Evolutionary conservation across 2,113 vertebrate genomes (phyloP).

Genomic region (Corapipo altera): DNA sequence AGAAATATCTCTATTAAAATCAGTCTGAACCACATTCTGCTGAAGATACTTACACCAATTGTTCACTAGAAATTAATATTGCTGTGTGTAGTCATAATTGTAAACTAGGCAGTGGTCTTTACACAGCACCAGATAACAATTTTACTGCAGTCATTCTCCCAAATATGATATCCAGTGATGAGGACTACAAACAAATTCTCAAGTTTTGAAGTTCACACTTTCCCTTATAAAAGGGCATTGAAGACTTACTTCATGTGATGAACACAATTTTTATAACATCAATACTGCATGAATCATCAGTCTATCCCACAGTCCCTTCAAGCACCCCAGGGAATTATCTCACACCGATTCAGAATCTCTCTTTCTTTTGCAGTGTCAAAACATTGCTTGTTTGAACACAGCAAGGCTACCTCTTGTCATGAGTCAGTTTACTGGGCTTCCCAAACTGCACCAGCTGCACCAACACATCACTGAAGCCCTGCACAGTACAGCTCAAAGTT

Average conservation of each 20-base stretch:
- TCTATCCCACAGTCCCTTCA: background rate
- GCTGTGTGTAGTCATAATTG: too few relatives aligned
- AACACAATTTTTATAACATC: background rate
- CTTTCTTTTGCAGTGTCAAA: background rate
- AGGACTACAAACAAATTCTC: background rate
- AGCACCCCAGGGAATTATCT: background rate
- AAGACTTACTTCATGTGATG: background rate
- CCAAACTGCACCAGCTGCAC: background rate
- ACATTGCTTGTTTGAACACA: background rate
- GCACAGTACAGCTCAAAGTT: background rate
- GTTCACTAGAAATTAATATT: too few relatives aligned
- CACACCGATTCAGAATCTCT: background rate
- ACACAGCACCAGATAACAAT: background rate
- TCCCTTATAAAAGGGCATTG: background rate
- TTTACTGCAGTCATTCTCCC: background rate
- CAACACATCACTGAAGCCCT: background rate
- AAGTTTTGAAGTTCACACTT: background rate
- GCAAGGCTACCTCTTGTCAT: background rate
- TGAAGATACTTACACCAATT: background rate
- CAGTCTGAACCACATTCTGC: background rate
- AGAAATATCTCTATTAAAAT: background rate
- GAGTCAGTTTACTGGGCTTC: background rate
- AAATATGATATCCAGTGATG: rapidly evolving
- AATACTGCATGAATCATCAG: background rate
- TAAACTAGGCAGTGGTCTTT: background rate